Evolutionary conservation across 2,113 vertebrate genomes (phyloP), one percentile per base, ranked within the genome.

Genomic region (Larimichthys crocea): DNA sequence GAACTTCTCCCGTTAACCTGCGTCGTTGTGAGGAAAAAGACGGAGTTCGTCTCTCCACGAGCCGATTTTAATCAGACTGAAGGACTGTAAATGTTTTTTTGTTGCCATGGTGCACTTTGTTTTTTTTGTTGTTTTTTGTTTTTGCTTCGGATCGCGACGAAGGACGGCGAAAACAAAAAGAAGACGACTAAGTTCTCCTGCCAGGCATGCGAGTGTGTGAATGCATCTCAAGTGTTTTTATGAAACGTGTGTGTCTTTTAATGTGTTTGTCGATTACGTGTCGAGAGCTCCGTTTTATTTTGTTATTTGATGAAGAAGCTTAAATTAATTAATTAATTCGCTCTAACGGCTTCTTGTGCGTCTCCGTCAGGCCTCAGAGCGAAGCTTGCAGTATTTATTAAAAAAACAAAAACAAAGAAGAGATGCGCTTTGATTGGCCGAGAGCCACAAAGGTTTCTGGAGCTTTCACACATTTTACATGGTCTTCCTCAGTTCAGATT

Each of bases 171-270:
- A 78, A 70, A 69, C 22, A 22, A 69, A 10, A 55, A 74, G 19
- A 42, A 63, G 57, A 72, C 49, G 57, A 64, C 20, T 35, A 35
- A 10, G 66, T 79, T 52, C 20, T 88, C 67, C 78, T 72, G 63
- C 77, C 74, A 80, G 86, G 77, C 84, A 84, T 83, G 88, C 35
- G 17, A 71, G 74, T 48, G 84, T 84, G 80, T 83, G 83, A 80
- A 64, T 61, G 89, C 59, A 74, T 79, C 57, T 4, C n/a, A 24
- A 35, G 70, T 85, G 82, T 92, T 78, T 91, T 85, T 79, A 71
- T 87, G 63, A 19, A 76, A 76, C 10, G 9, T 75, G 79, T 80
- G 68, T 82, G 55, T 89, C 55, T 82, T 35, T 35, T 70, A 65
- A 65, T 86, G 69, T 90, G 31, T 20, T 4, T 69, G 62, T 90